Evolutionary conservation across 2,888 invertebrate genomes (phyloP).

Genomic region (Chaetoderma sp.): DNA sequence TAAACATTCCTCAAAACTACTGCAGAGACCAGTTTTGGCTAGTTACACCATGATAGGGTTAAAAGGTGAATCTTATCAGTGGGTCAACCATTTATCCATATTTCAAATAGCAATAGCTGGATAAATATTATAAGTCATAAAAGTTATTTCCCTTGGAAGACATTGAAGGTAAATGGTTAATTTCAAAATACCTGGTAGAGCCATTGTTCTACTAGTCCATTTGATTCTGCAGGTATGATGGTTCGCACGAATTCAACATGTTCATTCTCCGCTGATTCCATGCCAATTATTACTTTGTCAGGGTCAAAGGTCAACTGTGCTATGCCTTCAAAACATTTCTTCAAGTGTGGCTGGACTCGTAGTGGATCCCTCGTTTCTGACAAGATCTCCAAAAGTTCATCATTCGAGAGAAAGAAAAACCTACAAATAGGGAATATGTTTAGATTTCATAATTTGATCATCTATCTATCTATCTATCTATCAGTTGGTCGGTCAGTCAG

Average conservation of each 20-base stretch:
- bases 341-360: conserved; percentile 69
- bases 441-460: background rate
- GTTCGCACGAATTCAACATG: conserved; percentile 56
- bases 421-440: conserved; percentile 35
- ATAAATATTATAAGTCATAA: too few species aligned
- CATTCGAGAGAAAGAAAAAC: conserved; percentile 69
- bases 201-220: conserved; percentile 68
- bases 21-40: too few species aligned
- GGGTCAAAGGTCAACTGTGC: conserved; percentile 61
- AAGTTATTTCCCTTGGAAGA: too few species aligned
- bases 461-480: too few species aligned
- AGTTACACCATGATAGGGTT: too few species aligned
- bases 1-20: too few species aligned
- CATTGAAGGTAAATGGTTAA: too few species aligned
- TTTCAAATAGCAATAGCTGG: too few species aligned
- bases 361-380: conserved; percentile 69
- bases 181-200: conserved; percentile 66
- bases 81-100: too few species aligned
- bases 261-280: conserved; percentile 69
- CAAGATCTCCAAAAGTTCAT: conserved; percentile 68
- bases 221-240: conserved; percentile 64
- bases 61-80: too few species aligned
- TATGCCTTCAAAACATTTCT: conserved; percentile 70
- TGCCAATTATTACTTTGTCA: conserved; percentile 64
- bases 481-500: background rate